Evolutionary conservation across 2,113 vertebrate genomes (phyloP).

Genomic region (Pardalotus punctatus): DNA sequence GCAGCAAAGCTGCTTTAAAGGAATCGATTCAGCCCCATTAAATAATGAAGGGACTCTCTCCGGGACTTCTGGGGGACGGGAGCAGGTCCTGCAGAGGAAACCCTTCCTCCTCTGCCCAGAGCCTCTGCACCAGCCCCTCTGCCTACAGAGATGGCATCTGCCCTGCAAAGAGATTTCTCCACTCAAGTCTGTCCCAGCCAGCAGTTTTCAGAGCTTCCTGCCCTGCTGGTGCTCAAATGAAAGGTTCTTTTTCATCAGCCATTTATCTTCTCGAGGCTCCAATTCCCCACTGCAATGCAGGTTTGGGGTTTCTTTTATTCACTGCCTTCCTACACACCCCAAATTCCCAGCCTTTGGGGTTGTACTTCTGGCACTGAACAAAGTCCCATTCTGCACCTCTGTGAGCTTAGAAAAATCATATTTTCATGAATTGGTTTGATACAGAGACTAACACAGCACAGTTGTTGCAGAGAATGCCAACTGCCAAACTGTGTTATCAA

Average conservation of each 20-base stretch:
- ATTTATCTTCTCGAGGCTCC: neutral
- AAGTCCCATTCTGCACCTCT: neutral
- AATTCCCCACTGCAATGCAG: neutral
- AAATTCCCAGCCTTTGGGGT: neutral
- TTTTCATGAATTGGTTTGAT: neutral
- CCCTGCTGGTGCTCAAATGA: neutral
- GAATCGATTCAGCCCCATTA: slow-evolving; percentile 5
- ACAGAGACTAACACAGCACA: neutral
- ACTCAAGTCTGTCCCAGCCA: neutral
- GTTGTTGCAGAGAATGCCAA: neutral
- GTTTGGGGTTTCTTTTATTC: neutral
- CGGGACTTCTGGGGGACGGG: neutral
- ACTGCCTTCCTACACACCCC: neutral
- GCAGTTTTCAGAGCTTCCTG: neutral
- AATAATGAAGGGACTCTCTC: neutral
- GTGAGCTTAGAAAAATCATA: neutral
- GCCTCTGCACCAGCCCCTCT: neutral
- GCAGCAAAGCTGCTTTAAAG: neutral
- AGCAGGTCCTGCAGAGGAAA: neutral
- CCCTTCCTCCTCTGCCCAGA: neutral
- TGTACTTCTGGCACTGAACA: neutral
- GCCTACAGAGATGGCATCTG: neutral
- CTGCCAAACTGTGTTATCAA: neutral
- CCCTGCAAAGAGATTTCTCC: neutral
- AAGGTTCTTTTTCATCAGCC: neutral